These are phyloP conservation scores for Neolamprologus longior DNA, from an alignment of 2,113 vertebrate species.

Conservation along the genomic window DNA sequence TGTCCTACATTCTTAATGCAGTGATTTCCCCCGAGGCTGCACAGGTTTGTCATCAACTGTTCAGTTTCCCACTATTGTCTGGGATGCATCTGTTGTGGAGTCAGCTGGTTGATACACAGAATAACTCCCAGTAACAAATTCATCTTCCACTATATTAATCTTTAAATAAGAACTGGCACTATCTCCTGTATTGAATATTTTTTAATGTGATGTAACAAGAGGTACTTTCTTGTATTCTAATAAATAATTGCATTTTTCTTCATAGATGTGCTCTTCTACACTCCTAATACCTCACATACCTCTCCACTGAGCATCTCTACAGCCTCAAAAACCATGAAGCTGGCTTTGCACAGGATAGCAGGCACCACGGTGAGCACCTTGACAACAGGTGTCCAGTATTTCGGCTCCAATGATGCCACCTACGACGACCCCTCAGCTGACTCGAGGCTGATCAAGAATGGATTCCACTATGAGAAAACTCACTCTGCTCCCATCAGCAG, in stretches of 20 bases:
- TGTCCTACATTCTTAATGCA: conserved; percentile 54
- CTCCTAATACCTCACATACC: neutral
- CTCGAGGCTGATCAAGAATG: conserved; percentile 77
- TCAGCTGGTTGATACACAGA: conserved; percentile 50
- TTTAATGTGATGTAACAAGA: neutral
- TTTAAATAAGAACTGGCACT: neutral
- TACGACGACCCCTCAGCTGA: conserved; percentile 80
- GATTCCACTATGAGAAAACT: conserved; percentile 82
- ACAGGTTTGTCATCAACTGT: conserved; percentile 61
- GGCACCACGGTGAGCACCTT: conserved; percentile 88
- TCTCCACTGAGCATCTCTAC: conserved; percentile 56
- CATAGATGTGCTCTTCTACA: neutral
- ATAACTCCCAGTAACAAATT: conserved; percentile 21
- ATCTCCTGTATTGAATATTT: neutral
- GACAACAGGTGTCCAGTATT: conserved; percentile 86
- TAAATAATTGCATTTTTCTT: neutral
- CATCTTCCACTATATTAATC: neutral
- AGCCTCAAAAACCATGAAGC: conserved; percentile 81
- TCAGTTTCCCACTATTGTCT: conserved; percentile 68
- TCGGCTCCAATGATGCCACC: conserved; percentile 87
- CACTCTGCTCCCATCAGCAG: conserved; percentile 80
- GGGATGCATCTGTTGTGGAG: conserved; percentile 51
- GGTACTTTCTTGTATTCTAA: neutral
- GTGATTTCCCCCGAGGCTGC: conserved; percentile 42
- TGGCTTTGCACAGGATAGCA: conserved; percentile 83